Evolutionary conservation across 2,797 vertebrate genomes (phyloP), one percentile per base, ranked within the genome.

Genomic region (Microctenopoma stevenorrisi): DNA sequence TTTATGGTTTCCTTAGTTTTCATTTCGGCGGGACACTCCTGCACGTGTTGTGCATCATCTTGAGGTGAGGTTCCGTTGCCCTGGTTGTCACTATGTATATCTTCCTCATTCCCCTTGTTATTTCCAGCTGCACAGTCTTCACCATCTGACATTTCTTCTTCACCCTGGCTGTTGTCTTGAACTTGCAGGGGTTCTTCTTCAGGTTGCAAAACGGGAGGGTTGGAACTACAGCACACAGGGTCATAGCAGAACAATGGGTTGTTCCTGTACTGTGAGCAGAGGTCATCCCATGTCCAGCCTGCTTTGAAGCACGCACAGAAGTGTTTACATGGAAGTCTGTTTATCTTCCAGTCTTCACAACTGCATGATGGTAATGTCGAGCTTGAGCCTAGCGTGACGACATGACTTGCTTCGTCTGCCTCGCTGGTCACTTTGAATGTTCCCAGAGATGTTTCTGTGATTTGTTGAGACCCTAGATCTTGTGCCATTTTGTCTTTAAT

Each of bases 311-410:
- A 10, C 12, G 46, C 18, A 12, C 46, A 48, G 5, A 48, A 48
- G 46, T 48, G 46, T 25, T 48, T 48, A 22, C 46, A 48, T 12
- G 46, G 46, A 48, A 48, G 46, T 22, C 46, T 48, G 46, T 48
- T 11, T 25, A 18, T 22, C 18, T 48, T 48, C 46, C 46, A 48
- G 46, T 48, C 46, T 25, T 48, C 46, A 22, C 46, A 48, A 48
- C 8, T 48, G 46, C 46, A 48, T 5, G 46, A 48, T 22, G 46
- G 46, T 4, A 48, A 48, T 4, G 46, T 22, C 2, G 18, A 48
- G 46, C 46, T 25, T 22, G 46, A 48, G 9, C 46, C 46, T 48
- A 48, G 46, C 22, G 46, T 48, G 46, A 48, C 46, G 8, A 25
- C 18, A 48, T 48, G 1, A 25, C 46, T 48, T 48, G 4, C 18